Evolutionary conservation across 1,140 invertebrate genomes (phyloP), one percentile per base, ranked within the genome.

Genomic region (Palaemon carinicauda): DNA sequence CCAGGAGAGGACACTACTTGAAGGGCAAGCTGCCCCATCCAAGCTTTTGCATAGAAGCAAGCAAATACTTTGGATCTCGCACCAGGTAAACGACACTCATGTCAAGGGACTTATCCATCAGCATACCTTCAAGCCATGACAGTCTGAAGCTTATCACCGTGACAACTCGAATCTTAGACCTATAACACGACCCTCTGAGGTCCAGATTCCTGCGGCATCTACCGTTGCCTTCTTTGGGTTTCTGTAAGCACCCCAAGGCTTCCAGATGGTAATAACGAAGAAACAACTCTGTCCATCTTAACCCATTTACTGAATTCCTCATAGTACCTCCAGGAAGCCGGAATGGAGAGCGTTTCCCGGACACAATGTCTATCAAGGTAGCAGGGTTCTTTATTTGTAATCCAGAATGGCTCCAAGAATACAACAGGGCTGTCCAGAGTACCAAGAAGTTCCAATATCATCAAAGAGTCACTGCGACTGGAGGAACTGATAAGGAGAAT

Each of bases 351-450:
- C n/a, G 50, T 65, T 1, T n/a, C 31, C 12, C 14, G 4, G 5
- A 80, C 56, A 21, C 79, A 80, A 1, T 52, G 50, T 4, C 79
- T 54, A 15, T 80, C 17, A 10, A 14, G 27, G 56, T 15, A 41
- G 33, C 79, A 80, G 24, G 79, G 79, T 19, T 65, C 29, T 21
- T 69, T 80, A 12, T 69, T 29, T 19, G 1, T 41, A 33, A n/a
- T 33, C 19, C 54, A 65, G 79, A 80, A 33, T 10, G 56, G 79
- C 79, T 80, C 79, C 33, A 80, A 80, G 53, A 80, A 80, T 10
- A 80, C 54, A 17, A 80, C 79, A 12, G 79, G 24, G 31, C 65
- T 65, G 33, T 65, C 33, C 21, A 41, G 41, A 19, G 75, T 24
- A n/a, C 54, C 56, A 19, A 80, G 51, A 41, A 80, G 27, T 41